These are phyloP conservation scores for Triplophysa yarkandensis DNA, from an alignment of 2,797 vertebrate species.

Conservation along the genomic window DNA sequence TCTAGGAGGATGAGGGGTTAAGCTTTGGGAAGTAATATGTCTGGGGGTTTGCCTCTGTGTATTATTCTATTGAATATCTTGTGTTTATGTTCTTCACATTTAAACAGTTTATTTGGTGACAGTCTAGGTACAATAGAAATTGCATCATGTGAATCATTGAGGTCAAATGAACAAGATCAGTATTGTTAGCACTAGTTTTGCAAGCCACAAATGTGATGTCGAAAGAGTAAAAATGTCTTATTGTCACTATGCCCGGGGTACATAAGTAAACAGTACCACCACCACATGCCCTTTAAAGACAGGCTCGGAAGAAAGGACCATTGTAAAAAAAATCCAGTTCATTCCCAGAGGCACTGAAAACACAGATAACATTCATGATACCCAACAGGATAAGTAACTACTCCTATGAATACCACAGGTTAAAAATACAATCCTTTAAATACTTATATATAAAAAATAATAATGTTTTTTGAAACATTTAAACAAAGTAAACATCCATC, in stretches of 20 bases:
- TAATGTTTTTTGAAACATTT: no score
- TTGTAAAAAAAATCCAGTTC: conserved; percentile 1
- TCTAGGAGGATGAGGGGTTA: background rate
- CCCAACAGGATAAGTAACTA: background rate
- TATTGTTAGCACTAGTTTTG: background rate
- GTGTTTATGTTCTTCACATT: background rate
- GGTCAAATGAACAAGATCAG: background rate
- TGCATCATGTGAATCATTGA: background rate
- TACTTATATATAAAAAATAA: background rate
- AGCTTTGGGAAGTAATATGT: background rate
- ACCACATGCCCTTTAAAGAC: background rate
- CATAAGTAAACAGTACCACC: background rate
- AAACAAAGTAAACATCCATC: no score
- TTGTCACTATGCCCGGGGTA: background rate
- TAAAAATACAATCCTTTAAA: background rate
- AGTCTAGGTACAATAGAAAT: background rate
- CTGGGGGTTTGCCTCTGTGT: background rate
- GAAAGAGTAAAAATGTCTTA: background rate
- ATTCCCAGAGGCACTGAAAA: conserved; percentile 9
- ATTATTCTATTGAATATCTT: background rate
- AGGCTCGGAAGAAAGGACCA: background rate
- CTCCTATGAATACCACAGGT: conserved; percentile 2
- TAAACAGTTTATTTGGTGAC: no score
- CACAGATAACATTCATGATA: conserved; percentile 20
- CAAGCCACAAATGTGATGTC: background rate